Evolutionary conservation across 2,888 invertebrate species (phyloP).

Genomic region (Meloe dianella): DNA sequence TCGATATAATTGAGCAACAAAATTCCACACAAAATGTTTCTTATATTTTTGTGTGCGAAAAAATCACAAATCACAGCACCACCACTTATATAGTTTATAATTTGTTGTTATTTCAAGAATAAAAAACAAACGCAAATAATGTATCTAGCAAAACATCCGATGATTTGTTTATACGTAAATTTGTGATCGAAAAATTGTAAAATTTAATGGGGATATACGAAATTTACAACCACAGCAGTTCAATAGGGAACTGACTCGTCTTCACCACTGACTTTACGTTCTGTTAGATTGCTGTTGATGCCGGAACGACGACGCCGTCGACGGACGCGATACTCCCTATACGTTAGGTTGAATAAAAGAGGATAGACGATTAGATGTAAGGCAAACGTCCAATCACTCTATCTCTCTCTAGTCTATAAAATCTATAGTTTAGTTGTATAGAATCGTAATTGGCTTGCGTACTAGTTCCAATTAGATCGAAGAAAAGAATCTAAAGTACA

Average conservation of each 20-base stretch:
- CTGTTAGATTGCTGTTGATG: background rate
- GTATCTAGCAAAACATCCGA: too few relatives aligned
- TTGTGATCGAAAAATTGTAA: background rate
- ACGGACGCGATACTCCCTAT: too few relatives aligned
- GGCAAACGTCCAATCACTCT: background rate
- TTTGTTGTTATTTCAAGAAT: background rate
- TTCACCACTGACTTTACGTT: constrained; percentile 1
- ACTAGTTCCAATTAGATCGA: too few relatives aligned
- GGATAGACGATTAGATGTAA: background rate
- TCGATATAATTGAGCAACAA: background rate
- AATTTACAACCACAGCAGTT: background rate
- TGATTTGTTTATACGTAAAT: background rate
- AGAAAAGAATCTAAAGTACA: background rate
- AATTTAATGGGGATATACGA: background rate
- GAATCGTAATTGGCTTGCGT: too few relatives aligned
- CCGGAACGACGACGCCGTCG: background rate
- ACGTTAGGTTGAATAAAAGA: background rate
- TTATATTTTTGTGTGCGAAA: background rate
- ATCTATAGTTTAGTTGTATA: too few relatives aligned
- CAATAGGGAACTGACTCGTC: constrained; percentile 5
- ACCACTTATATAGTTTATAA: background rate
- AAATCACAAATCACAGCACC: background rate
- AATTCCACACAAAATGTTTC: background rate
- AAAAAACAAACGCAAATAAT: too few relatives aligned
- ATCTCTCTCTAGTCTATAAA: background rate